Base-by-base conservation (phyloP, 23 tunicate species). In the Trididemnum clinides region DNA sequence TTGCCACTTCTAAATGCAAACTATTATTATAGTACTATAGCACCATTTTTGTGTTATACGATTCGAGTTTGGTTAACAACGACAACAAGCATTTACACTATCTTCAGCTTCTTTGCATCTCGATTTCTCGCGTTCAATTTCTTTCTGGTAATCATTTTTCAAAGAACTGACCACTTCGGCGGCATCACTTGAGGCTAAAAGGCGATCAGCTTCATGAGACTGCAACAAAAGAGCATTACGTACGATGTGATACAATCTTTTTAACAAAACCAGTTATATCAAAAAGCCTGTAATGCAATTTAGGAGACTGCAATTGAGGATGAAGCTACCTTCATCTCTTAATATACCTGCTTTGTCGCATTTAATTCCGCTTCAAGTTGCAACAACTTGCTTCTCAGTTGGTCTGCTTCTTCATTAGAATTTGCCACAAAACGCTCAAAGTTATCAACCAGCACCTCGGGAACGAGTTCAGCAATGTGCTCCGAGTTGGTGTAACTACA, bases 281-380 rank as follows among this genome's bases (percentile, higher is more conserved):
- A n/a, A n/a, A n/a, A n/a, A n/a, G n/a, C n/a, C n/a, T n/a, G n/a
- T n/a, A n/a, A n/a, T n/a, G n/a, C n/a, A n/a, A n/a, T n/a, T n/a
- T n/a, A n/a, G n/a, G n/a, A n/a, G n/a, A n/a, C n/a, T n/a, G n/a
- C n/a, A n/a, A n/a, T n/a, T n/a, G n/a, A n/a, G n/a, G n/a, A n/a
- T n/a, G n/a, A n/a, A n/a, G n/a, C n/a, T n/a, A n/a, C n/a, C n/a
- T n/a, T n/a, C n/a, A n/a, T n/a, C n/a, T n/a, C n/a, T n/a, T n/a
- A n/a, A n/a, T n/a, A n/a, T 1, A 92, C 97, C 85, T 87, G 91
- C 0, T 92, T 92, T 2, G 86, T 33, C 23, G 86, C 97, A 70
- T 84, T 82, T 0, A 92, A 49, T 35, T 87, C 91, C 0, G 88
- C 85, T 51, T 92, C 97, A 34, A 92, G 62, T 51, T 76, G 85